A percentile compares a stretch with the other conserved stretches of the same genome.
phyloP scores from a whole-genome alignment of 2,113 vertebrate genomes.

The Protobothrops mucrosquamatus region DNA sequence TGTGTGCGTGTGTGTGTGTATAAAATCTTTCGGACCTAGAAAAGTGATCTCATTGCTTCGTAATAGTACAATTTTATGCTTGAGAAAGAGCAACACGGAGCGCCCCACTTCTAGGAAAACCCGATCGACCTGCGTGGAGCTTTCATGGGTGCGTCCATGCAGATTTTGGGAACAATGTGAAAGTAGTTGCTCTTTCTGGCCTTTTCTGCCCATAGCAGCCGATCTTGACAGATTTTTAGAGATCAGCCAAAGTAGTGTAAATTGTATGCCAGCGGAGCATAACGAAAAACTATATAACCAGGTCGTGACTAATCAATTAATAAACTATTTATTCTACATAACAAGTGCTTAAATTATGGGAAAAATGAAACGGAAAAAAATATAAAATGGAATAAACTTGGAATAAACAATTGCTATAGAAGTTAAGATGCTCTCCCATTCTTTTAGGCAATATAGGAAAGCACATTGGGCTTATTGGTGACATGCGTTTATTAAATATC shows the following conservation, averaged over 20 bases:
- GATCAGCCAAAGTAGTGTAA: neutral
- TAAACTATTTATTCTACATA: neutral
- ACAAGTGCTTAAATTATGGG: neutral
- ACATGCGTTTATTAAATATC: neutral
- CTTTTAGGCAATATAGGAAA: neutral
- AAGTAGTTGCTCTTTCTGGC: neutral
- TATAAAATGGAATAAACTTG: neutral
- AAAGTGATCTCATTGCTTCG: neutral
- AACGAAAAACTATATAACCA: neutral
- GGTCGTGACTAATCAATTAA: neutral
- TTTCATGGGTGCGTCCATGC: neutral
- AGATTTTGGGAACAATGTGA: neutral
- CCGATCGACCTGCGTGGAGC: neutral
- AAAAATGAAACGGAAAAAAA: neutral
- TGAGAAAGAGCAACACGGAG: neutral
- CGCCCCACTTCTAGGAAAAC: neutral
- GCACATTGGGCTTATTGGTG: neutral
- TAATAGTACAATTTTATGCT: neutral
- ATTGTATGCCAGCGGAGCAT: neutral
- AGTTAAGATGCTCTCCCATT: neutral
- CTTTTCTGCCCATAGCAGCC: neutral
- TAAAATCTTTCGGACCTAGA: neutral
- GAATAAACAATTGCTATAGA: neutral
- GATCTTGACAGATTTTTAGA: neutral
- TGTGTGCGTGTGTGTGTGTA: neutral